Conservation (phyloP, 2,888 invertebrate species). For the Polydrusus cervinus region DNA sequence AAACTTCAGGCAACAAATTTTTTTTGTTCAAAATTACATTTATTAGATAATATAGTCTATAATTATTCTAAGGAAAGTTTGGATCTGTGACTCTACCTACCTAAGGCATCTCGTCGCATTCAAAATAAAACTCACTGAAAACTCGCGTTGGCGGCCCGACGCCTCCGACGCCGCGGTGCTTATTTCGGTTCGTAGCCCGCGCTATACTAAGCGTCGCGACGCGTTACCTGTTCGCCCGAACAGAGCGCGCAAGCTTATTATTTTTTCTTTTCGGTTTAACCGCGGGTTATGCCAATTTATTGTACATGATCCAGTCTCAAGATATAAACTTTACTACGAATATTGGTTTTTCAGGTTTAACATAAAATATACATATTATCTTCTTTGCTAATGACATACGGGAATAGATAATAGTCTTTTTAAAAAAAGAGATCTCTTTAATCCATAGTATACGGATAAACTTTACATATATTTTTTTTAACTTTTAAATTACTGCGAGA, state of each 20-base stretch:
- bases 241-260: conserved; percentile 55
- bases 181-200: conserved; percentile 68
- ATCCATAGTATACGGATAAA: too few relatives aligned
- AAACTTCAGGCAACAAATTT: too few relatives aligned
- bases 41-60: conserved; percentile 13
- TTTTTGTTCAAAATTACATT: background rate
- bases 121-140: conserved; percentile 58
- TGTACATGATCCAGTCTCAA: background rate
- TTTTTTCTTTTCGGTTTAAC: conserved; percentile 33
- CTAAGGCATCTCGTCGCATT: conserved; percentile 63
- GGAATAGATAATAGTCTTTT: too few relatives aligned
- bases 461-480: too few relatives aligned
- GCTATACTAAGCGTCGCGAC: conserved; percentile 67
- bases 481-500: too few relatives aligned
- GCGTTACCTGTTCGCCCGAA: conserved; percentile 56
- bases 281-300: conserved; percentile 18
- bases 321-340: background rate
- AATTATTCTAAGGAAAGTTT: conserved; percentile 11
- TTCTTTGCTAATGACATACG: too few relatives aligned
- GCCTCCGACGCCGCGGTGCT: conserved; percentile 62
- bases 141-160: conserved; percentile 65
- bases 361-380: too few relatives aligned
- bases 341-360: too few relatives aligned
- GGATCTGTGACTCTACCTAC: conserved; percentile 56
- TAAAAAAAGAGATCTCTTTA: too few relatives aligned